Conservation (phyloP, 2,797 vertebrate genomes). For the Typhlichthys eigenmanni region DNA sequence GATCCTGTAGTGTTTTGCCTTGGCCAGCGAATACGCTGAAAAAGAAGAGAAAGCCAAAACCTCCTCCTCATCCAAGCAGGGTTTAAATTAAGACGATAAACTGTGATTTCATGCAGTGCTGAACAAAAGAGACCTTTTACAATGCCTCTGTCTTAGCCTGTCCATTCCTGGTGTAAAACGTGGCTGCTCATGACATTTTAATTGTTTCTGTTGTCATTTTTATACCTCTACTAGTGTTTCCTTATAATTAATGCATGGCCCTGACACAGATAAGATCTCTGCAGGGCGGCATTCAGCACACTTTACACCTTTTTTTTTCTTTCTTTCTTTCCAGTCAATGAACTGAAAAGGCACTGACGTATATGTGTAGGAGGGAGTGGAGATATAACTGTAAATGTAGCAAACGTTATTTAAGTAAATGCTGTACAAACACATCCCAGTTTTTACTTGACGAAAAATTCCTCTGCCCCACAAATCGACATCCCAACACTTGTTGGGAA, state of each 20-base stretch:
- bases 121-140: slow-evolving; percentile 12
- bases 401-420: too few species aligned
- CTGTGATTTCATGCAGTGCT: slow-evolving; percentile 22
- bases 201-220: slow-evolving; percentile 23
- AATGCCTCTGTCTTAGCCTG: slow-evolving; percentile 24
- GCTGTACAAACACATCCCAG: too few species aligned
- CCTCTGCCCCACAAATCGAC: too few species aligned
- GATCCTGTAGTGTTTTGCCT: slow-evolving; percentile 60
- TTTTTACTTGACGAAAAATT: too few species aligned
- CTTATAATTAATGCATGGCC: not conserved
- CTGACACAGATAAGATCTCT: slow-evolving; percentile 19
- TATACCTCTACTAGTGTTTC: not conserved
- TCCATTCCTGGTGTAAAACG: slow-evolving; percentile 25
- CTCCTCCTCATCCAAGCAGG: slow-evolving; percentile 23
- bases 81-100: slow-evolving; percentile 20
- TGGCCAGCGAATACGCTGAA: slow-evolving; percentile 56
- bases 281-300: too few species aligned
- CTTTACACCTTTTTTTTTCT: too few species aligned
- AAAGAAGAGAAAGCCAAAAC: slow-evolving; percentile 63
- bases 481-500: too few species aligned
- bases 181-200: not conserved
- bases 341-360: too few species aligned
- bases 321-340: too few species aligned
- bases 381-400: too few species aligned
- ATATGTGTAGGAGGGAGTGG: too few species aligned